Evolutionary conservation across 1,140 invertebrate species (phyloP), one percentile per base, ranked within the genome.

Genomic region (Solen grandis): DNA sequence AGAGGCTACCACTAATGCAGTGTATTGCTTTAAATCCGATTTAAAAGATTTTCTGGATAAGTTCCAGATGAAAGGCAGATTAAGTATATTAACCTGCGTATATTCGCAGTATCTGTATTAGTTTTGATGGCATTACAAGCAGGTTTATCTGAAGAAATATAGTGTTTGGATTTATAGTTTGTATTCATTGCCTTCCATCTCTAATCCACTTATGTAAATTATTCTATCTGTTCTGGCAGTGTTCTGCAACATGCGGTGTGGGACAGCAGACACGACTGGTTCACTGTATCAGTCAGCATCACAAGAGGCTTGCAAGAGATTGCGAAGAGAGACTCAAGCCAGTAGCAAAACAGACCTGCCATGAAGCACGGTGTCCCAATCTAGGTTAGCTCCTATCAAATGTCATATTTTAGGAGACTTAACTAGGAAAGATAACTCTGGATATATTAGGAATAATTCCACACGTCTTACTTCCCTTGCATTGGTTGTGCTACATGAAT

Each of bases 221-320:
- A n/a, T n/a, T n/a, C n/a, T n/a, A n/a, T n/a, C n/a, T n/a, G n/a
- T n/a, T n/a, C n/a, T n/a, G n/a, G n/a, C 52, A 88, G 86, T 88
- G 86, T 70, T 86, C 85, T 31, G 81, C 82, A 0, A 82, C 76
- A 13, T 88, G 86, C 85, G 85, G 85, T 0, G 33, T 14, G 22
- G 86, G 85, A 14, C 57, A 50, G 1, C 81, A 84, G 59, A 84
- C 83, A 13, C 63, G 86, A 66, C 82, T 84, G 33, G 85, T 86
- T 38, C 85, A 85, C 52, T 88, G 86, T 80, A 76, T 86, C 27
- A 68, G 85, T 70, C 70, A 82, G 25, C 54, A 72, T 13, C 76
- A 72, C 19, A 54, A 72, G 46, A 66, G 79, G 38, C 74, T 86
- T 36, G 76, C 85, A 5, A 72, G 57, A 0, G 82, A 78, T 25